A percentile compares a stretch with the other conserved stretches of the same genome.
phyloP scores from a whole-genome alignment of 2,888 invertebrate species.

The Melinaea marsaeus region DNA sequence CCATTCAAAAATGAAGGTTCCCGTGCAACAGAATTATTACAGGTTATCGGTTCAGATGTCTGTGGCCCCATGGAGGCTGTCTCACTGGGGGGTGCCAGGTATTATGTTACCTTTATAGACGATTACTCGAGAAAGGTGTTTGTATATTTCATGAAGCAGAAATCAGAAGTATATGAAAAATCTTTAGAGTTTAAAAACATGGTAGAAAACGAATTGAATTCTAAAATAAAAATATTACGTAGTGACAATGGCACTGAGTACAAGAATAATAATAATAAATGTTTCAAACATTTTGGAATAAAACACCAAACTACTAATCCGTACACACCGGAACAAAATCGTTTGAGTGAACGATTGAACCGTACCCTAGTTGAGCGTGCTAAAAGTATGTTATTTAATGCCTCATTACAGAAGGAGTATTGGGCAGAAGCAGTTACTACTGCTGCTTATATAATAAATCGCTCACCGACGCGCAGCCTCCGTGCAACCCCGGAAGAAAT shows the following conservation, averaged over 20 bases:
- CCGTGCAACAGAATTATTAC: conserved; percentile 31
- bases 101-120: conserved; percentile 27
- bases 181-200: conserved; percentile 22
- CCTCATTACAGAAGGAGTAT: conserved; percentile 21
- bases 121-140: conserved; percentile 21
- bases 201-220: conserved; percentile 28
- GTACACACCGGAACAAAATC: conserved; percentile 43
- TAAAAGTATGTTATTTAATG: conserved; percentile 23
- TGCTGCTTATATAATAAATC: conserved; percentile 32
- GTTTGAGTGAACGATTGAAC: conserved; percentile 39
- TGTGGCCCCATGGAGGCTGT: conserved; percentile 1
- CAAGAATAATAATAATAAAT: conserved; percentile 26
- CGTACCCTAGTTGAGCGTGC: conserved; percentile 26
- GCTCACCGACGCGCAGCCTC: conserved; percentile 25
- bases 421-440: conserved; percentile 43
- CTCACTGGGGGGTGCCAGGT: conserved; percentile 18
- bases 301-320: conserved; percentile 33
- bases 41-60: conserved; percentile 31
- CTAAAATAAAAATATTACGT: conserved; percentile 26
- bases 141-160: conserved; percentile 23
- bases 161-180: conserved; percentile 19
- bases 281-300: conserved; percentile 38
- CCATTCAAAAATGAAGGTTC: conserved; percentile 22
- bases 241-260: conserved; percentile 29
- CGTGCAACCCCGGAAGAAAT: too few species aligned